Base-by-base conservation (phyloP, 2,113 vertebrate genomes). In the Pterocles orientalis region DNA sequence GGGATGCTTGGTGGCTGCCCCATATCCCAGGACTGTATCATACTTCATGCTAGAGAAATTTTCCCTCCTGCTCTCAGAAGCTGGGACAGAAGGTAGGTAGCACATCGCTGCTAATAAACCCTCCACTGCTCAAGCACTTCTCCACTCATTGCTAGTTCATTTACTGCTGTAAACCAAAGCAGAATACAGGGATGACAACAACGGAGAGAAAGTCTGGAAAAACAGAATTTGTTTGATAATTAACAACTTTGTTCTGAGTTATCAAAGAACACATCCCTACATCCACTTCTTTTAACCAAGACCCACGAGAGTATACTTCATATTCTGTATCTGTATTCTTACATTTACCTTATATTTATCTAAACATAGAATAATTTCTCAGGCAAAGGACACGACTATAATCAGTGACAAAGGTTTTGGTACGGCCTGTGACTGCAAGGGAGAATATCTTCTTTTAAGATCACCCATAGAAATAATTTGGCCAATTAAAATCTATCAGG, bases 251-350 rank as follows among this genome's bases (percentile, higher is more conserved):
- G 20, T 12, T 48, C 36, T 57, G 18, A 19, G 26, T 41, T 64
- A 41, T 14, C 3, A 23, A 73, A 75, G 58, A 43, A 72, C 24
- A 17, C 0, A 0, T 64, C 14, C 39, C n/a, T n/a, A 36, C 8
- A 17, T 21, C 29, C 29, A 19, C 36, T n/a, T 48, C 41, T 79
- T 70, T 7, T 3, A 45, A 81, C 18, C 2, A 69, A 70, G 54
- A 66, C 26, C 26, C 34, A 48, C 23, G 17, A 14, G 7, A 66
- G 12, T 11, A 33, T 3, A 36, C 29, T 15, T 86, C 24, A 9
- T 41, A 29, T 48, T 61, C 36, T 28, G 9, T 43, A 68, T 18
- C 43, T 33, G 5, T 39, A 56, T 69, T 57, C 62, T 56, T 65
- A 60, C 2, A n/a, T 60, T 91, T 43, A 18, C 18, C 33, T 57